phyloP scores from a whole-genome alignment of 2,888 invertebrate genomes.

The Limnephilus rhombicus region DNA sequence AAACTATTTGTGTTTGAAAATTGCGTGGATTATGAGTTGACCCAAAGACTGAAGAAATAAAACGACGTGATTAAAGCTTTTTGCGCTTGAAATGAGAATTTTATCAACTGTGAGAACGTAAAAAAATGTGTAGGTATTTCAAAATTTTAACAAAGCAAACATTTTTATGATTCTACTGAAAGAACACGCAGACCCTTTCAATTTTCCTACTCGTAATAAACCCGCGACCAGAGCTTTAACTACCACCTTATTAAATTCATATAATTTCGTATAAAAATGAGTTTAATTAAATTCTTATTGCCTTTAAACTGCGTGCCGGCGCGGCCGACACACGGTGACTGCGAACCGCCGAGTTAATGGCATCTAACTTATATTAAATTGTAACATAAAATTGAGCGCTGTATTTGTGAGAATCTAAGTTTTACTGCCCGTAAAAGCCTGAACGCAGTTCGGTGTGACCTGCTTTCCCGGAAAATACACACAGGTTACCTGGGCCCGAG shows the following conservation, averaged over 20 bases:
- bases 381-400: slow-evolving; percentile 26
- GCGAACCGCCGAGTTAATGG: slow-evolving; percentile 8
- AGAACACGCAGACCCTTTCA: neutral
- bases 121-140: neutral
- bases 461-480: slow-evolving; percentile 25
- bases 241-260: neutral
- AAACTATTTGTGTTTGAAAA: too few species aligned
- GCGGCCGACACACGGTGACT: neutral
- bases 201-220: neutral
- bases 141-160: neutral
- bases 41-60: neutral
- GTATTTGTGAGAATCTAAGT: slow-evolving; percentile 7
- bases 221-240: neutral
- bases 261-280: neutral
- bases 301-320: neutral
- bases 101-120: neutral
- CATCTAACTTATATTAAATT: slow-evolving; percentile 10
- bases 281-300: slow-evolving; percentile 1
- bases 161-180: neutral
- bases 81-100: neutral
- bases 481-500: slow-evolving; percentile 25
- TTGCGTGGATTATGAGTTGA: too few species aligned
- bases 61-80: neutral
- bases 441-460: slow-evolving; percentile 22
- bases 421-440: slow-evolving; percentile 16